Percentiles rank a stretch among this genome's conserved stretches.
Evolutionary conservation across 2,888 invertebrate species (phyloP).

Genomic region (Anorthoa munda): DNA sequence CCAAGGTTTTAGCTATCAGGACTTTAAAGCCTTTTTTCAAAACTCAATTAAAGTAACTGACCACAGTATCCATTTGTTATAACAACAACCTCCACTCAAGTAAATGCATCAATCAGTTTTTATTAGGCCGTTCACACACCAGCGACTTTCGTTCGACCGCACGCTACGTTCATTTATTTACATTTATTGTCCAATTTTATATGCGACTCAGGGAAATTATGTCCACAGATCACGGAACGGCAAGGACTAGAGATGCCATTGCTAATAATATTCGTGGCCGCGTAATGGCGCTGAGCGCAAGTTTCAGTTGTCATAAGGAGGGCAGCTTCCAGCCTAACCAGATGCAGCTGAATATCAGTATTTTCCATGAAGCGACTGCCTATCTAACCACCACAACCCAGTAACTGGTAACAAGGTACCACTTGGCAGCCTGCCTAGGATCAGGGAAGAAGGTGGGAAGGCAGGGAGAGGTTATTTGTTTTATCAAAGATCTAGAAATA

Average conservation of each 20-base stretch:
- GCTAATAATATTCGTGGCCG: neutral
- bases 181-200: slow-evolving; percentile 48
- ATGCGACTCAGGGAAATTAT: slow-evolving; percentile 19
- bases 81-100: slow-evolving; percentile 19
- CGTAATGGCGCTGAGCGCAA: neutral
- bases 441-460: no score
- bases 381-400: no score
- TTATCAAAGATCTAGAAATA: no score
- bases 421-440: no score
- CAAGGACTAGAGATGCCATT: neutral
- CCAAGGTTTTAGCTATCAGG: no score
- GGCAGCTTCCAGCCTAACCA: no score
- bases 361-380: no score
- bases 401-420: no score
- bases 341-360: no score
- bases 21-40: neutral
- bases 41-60: neutral
- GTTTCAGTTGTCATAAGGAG: neutral
- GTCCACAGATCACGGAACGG: neutral
- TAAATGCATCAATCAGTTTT: slow-evolving; percentile 40
- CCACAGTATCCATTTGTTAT: neutral
- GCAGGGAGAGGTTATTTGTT: no score
- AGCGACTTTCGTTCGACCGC: slow-evolving; percentile 47
- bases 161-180: slow-evolving; percentile 36
- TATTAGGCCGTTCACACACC: slow-evolving; percentile 46